A percentile compares a stretch with the other conserved stretches of the same genome.
Evolutionary conservation across 2,113 vertebrate genomes (phyloP).

Genomic region (Eulacestoma nigropectus): DNA sequence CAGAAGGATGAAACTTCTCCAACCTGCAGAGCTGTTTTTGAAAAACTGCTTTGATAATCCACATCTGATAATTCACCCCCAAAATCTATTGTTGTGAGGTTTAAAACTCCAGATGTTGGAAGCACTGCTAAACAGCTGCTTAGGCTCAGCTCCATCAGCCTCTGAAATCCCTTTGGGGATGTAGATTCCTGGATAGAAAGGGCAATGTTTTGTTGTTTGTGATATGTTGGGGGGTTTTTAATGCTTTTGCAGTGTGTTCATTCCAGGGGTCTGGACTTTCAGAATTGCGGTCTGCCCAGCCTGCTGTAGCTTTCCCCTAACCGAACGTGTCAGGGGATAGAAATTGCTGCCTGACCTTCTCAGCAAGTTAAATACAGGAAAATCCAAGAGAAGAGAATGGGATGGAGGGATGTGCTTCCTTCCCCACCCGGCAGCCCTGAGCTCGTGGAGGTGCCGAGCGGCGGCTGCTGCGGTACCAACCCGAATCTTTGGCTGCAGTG

Average conservation of each 20-base stretch:
- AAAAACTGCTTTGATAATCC: background rate
- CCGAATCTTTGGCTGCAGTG: background rate
- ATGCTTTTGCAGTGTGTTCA: background rate
- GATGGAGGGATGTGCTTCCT: background rate
- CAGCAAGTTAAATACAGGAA: background rate
- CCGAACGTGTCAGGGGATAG: background rate
- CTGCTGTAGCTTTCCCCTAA: background rate
- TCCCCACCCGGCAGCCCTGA: background rate
- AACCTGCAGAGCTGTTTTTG: background rate
- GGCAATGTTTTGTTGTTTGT: background rate
- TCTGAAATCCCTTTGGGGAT: background rate
- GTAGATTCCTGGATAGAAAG: background rate
- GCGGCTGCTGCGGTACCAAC: background rate
- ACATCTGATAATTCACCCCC: background rate
- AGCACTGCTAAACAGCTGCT: background rate
- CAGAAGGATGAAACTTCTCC: background rate
- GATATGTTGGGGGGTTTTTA: fast-evolving
- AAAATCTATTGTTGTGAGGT: background rate
- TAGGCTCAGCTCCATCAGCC: background rate
- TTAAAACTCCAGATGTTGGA: background rate
- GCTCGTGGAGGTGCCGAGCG: background rate
- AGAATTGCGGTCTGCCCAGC: background rate
- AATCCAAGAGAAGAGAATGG: background rate
- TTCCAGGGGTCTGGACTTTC: background rate
- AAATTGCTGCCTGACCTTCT: background rate